A percentile compares a stretch with the other conserved stretches of the same genome.
These are phyloP conservation scores for Malurus leucopterus DNA, from an alignment of 2,797 vertebrate genomes.

Conservation along the genomic window DNA sequence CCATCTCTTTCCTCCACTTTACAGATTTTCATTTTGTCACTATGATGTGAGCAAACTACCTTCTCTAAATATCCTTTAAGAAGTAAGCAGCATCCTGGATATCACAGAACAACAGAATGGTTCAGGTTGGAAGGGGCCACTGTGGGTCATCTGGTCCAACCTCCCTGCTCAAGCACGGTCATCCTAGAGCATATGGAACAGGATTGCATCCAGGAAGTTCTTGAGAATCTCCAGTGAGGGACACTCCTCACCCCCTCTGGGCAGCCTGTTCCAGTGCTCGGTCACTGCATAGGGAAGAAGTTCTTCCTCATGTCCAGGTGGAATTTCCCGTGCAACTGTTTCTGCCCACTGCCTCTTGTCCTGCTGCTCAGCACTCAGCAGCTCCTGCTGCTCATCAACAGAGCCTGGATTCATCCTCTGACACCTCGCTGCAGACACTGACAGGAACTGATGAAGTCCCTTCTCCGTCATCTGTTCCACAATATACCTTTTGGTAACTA, in stretches of 20 bases:
- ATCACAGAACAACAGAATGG: neutral
- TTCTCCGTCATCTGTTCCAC: neutral
- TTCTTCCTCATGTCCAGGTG: accelerated
- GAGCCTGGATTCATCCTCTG: neutral
- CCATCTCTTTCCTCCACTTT: neutral
- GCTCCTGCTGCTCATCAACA: neutral
- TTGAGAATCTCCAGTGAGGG: neutral
- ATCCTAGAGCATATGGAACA: neutral
- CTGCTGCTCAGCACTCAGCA: neutral
- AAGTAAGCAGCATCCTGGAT: neutral
- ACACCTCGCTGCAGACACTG: neutral
- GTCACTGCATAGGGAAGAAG: neutral
- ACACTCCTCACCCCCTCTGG: neutral
- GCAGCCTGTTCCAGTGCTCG: neutral
- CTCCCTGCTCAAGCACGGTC: neutral
- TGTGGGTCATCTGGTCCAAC: neutral
- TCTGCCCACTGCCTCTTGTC: neutral
- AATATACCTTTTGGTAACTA: neutral
- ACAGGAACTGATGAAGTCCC: neutral
- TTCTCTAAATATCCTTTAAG: neutral
- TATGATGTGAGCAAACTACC: neutral
- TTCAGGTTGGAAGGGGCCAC: neutral
- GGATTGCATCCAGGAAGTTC: neutral
- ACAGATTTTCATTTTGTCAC: neutral
- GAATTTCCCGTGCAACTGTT: neutral